Evolutionary conservation across 2,888 invertebrate species (phyloP).

Genomic region (Orchesellides sinensis): DNA sequence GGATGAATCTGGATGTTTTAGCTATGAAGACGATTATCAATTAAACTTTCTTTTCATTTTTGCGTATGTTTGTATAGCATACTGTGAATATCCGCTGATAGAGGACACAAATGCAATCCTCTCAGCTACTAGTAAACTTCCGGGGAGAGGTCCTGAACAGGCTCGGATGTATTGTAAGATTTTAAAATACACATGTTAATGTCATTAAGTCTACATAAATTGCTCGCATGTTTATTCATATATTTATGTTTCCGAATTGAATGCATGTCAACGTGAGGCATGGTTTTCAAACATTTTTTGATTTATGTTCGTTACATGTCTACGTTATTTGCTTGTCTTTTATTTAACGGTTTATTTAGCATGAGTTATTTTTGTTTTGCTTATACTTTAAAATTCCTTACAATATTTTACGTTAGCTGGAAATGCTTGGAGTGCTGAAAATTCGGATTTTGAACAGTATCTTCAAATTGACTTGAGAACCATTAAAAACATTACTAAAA

Average conservation of each 20-base stretch:
- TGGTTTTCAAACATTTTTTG: not conserved
- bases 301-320: too few relatives aligned
- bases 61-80: conserved; percentile 76
- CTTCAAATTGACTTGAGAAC: conserved; percentile 92
- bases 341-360: conserved; percentile 2
- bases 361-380: conserved; percentile 43
- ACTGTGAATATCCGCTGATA: conserved; percentile 88
- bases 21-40: not conserved
- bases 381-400: conserved; percentile 50
- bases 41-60: too few relatives aligned
- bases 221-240: not conserved
- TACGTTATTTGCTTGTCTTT: too few relatives aligned
- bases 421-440: conserved; percentile 94
- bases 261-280: not conserved
- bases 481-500: conserved; percentile 88
- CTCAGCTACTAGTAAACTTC: conserved; percentile 88
- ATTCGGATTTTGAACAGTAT: conserved; percentile 94
- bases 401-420: conserved; percentile 84
- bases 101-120: conserved; percentile 82
- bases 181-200: not conserved
- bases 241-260: not conserved
- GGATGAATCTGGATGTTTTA: not conserved
- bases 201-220: not conserved
- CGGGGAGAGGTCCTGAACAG: conserved; percentile 90
- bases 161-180: conserved; percentile 89